Base-by-base conservation (phyloP, 2,888 invertebrate genomes). In the Eupithecia insigniata region DNA sequence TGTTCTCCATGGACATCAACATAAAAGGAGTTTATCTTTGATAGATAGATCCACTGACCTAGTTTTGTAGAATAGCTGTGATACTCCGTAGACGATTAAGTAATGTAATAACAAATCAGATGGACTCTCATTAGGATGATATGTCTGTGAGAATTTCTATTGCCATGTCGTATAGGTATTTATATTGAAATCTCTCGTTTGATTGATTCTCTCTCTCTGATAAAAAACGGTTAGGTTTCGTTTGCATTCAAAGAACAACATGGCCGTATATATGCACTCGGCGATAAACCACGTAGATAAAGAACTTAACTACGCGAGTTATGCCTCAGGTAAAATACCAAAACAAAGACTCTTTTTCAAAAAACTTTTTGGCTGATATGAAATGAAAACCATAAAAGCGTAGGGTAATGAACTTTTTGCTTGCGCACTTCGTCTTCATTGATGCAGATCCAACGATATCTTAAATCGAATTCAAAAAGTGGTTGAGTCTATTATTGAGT, bases 41-140 rank as follows among this genome's bases (percentile, higher is more conserved):
- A 71, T 67, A 64, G 58, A 74, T 64, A 67, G 67, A 34, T 58
- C 66, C 39, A 62, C 58, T 75, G 76, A 77, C 77, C 78, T 73
- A 75, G 75, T 76, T 79, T 66, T 69, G 61, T 55, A 58, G n/a
- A n/a, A 70, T 68, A 72, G 58, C 62, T 67, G 71, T 70, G 69
- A 75, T 77, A 70, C 70, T 73, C 67, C 67, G 46, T 71, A 73
- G 70, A 70, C 77, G 77, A 77, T 79, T 77, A n/a, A n/a, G n/a
- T n/a, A n/a, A n/a, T n/a, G n/a, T n/a, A 76, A 62, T 72, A 68
- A 67, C 68, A 71, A 66, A 71, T 75, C 72, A 18, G 70, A 66
- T 75, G 71, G 66, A 70, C 65, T 30, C 73, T 74, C 73, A 76
- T 74, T 76, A 18, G 72, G 46, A n/a, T 51, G 51, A 34, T 67